Conservation (phyloP, 2,113 vertebrate species). For the Paraplagusia blochii region DNA sequence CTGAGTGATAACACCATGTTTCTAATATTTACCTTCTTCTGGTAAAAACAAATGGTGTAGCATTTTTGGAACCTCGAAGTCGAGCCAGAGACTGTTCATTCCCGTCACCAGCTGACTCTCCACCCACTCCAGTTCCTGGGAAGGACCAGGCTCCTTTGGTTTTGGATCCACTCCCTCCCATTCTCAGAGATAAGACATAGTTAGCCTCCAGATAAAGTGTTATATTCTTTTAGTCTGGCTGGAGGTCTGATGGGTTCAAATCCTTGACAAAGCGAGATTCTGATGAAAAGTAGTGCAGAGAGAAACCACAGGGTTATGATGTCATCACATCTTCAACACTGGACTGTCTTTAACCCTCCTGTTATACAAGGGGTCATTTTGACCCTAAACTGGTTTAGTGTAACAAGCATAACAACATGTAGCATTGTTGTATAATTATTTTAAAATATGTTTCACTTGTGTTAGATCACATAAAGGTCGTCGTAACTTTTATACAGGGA, state of each 20-base stretch:
- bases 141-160: constrained; percentile 88
- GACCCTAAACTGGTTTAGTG: too few relatives aligned
- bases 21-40: constrained; percentile 81
- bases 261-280: constrained; percentile 26
- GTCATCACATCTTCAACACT: too few relatives aligned
- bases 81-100: constrained; percentile 83
- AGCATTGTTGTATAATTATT: too few relatives aligned
- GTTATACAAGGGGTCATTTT: too few relatives aligned
- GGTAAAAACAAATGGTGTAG: constrained; percentile 89
- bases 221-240: constrained; percentile 31
- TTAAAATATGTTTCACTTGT: too few relatives aligned
- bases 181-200: constrained; percentile 78
- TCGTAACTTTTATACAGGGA: too few relatives aligned
- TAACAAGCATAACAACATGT: too few relatives aligned
- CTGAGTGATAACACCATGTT: neutral
- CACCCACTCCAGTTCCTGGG: constrained; percentile 73
- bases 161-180: constrained; percentile 92
- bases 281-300: constrained; percentile 18
- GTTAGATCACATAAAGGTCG: too few relatives aligned
- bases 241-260: constrained; percentile 22
- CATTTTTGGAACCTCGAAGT: constrained; percentile 75
- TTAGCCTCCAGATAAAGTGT: constrained; percentile 47
- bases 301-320: neutral
- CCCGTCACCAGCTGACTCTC: constrained; percentile 69
- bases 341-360: too few relatives aligned